These are phyloP conservation scores for Lamellibrachia satsuma DNA, from an alignment of 2,888 invertebrate genomes.

Conservation along the genomic window DNA sequence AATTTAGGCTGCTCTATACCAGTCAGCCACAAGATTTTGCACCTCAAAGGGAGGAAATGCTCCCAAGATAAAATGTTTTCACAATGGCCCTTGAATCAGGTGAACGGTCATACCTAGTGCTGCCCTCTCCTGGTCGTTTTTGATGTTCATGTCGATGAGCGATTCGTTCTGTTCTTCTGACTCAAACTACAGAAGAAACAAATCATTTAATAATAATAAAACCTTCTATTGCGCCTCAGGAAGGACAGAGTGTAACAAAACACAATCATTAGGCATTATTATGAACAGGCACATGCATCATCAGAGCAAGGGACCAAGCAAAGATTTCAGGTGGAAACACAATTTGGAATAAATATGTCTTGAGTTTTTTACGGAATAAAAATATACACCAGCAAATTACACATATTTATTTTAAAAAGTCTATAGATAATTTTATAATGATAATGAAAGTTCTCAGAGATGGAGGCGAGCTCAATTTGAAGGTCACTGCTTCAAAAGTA, in stretches of 20 bases:
- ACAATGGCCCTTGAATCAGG: neutral
- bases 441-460: too few species aligned
- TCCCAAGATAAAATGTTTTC: neutral
- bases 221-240: neutral
- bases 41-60: neutral
- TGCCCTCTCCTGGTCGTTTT: slow-evolving; percentile 55
- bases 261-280: too few species aligned
- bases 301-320: too few species aligned
- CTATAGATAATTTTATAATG: too few species aligned
- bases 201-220: neutral
- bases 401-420: too few species aligned
- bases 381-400: too few species aligned
- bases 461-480: too few species aligned
- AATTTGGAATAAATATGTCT: too few species aligned
- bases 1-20: neutral
- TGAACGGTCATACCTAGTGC: slow-evolving; percentile 44
- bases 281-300: too few species aligned
- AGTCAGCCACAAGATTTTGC: neutral
- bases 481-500: too few species aligned
- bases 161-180: slow-evolving; percentile 55
- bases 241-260: neutral
- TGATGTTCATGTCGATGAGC: slow-evolving; percentile 53
- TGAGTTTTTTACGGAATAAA: too few species aligned
- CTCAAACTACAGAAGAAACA: slow-evolving; percentile 52
- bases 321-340: too few species aligned